These are phyloP conservation scores for Discoglossus pictus DNA, from an alignment of 2,797 vertebrate genomes.

Conservation along the genomic window DNA sequence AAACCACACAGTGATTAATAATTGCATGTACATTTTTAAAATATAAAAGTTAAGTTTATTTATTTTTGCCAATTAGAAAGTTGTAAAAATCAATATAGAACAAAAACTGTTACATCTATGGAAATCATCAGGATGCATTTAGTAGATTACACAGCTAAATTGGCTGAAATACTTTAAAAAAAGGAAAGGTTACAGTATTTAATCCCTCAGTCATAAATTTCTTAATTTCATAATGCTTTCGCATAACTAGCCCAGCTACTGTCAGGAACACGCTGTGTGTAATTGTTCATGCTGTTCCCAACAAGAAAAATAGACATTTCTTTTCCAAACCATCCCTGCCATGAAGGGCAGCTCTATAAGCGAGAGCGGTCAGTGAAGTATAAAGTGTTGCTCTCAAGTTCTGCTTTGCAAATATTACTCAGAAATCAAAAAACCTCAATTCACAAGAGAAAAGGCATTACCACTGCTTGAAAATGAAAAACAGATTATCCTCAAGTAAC, in stretches of 20 bases:
- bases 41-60: no score
- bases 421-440: slow-evolving; percentile 66
- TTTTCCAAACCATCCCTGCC: slow-evolving; percentile 52
- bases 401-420: slow-evolving; percentile 62
- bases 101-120: no score
- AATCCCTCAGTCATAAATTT: not conserved
- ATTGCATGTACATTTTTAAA: no score
- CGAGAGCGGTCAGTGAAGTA: slow-evolving; percentile 67
- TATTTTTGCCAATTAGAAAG: no score
- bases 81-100: no score
- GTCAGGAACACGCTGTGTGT: slow-evolving; percentile 16
- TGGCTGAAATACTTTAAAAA: no score
- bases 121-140: no score
- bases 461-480: slow-evolving; percentile 60
- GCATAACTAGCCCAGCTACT: slow-evolving; percentile 14
- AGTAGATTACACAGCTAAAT: no score
- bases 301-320: slow-evolving; percentile 49
- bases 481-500: slow-evolving; percentile 78
- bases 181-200: not conserved
- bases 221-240: not conserved
- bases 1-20: no score
- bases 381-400: slow-evolving; percentile 59
- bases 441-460: slow-evolving; percentile 72
- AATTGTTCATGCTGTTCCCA: slow-evolving; percentile 31
- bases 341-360: slow-evolving; percentile 62